Evolutionary conservation across 2,888 invertebrate genomes (phyloP), one percentile per base, ranked within the genome.

Genomic region (Toxonevra muliebris): DNA sequence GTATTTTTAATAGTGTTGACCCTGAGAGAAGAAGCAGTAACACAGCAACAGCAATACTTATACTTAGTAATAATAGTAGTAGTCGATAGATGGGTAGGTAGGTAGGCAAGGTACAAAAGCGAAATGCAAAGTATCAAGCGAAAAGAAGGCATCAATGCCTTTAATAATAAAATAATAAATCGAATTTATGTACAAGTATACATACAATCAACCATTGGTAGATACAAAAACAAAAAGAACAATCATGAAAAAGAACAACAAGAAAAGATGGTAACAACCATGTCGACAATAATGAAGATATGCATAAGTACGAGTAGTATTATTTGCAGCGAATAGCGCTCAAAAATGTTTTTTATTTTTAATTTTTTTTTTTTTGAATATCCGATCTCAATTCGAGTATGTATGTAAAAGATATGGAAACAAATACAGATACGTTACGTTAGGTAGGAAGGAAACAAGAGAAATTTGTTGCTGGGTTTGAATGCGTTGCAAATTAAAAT

Each of bases 401-500:
- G 4, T 10, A 58, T 43, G 43, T 30, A 2, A 57, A n/a, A 41
- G 40, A 9, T 41, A 13, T 57, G 13, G n/a, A 30, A 41, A 13
- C 15, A 12, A 30, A 57, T 57, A 57, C 15, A n/a, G n/a, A 20
- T 10, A 48, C 48, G 13, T 13, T 13, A 13, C 45, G 48, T 2
- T 12, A 48, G 48, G 48, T 15, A 3, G 48, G 8, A n/a, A 12
- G 48, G 3, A 30, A 30, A 2, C 7, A 48, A 48, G 10, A 48
- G 10, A 48, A 10, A 15, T 15, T 48, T 48, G 48, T 15, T 48
- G 48, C 15, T 13, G n/a, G 48, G 13, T 76, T 76, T 76, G 76
- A 74, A 77, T 75, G 72, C 69, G 74, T 72, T 76, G 76, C 76
- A 70, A 73, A 71, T 74, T 71, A 72, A 74, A 75, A 76, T n/a